These are phyloP conservation scores for Opisthocomus hoazin DNA, from an alignment of 2,113 vertebrate genomes.

Conservation along the genomic window DNA sequence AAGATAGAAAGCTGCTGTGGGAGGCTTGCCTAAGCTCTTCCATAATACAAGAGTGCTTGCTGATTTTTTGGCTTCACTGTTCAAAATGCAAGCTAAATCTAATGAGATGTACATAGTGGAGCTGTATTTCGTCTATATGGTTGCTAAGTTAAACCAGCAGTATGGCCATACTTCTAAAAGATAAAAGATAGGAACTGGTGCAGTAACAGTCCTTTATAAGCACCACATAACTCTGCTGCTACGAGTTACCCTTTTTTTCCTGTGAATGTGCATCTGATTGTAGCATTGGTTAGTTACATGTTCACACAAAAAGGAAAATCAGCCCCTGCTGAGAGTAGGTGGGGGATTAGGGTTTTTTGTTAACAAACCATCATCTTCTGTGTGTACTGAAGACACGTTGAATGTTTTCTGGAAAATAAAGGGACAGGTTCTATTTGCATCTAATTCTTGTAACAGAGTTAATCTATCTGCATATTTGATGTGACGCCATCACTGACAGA, in stretches of 20 bases:
- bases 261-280: not conserved
- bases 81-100: not conserved
- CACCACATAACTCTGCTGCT: not conserved
- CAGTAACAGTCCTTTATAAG: not conserved
- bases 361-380: conserved; percentile 10
- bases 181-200: not conserved
- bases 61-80: not conserved
- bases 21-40: not conserved
- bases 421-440: not conserved
- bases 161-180: not conserved
- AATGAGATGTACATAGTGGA: not conserved
- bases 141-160: not conserved
- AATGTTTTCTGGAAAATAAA: conserved; percentile 10
- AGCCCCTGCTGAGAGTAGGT: not conserved
- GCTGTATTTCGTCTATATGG: not conserved
- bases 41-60: not conserved
- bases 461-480: not conserved
- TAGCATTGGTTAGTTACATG: not conserved
- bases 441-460: not conserved
- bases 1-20: not conserved
- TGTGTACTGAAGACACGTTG: not conserved
- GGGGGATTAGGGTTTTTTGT: not conserved
- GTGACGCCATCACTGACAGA: not conserved
- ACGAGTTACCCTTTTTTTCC: not conserved
- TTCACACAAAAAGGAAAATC: conserved; percentile 38